Base-by-base conservation (phyloP, 2,888 invertebrate species). In the Hydrotaea diabolus region DNA sequence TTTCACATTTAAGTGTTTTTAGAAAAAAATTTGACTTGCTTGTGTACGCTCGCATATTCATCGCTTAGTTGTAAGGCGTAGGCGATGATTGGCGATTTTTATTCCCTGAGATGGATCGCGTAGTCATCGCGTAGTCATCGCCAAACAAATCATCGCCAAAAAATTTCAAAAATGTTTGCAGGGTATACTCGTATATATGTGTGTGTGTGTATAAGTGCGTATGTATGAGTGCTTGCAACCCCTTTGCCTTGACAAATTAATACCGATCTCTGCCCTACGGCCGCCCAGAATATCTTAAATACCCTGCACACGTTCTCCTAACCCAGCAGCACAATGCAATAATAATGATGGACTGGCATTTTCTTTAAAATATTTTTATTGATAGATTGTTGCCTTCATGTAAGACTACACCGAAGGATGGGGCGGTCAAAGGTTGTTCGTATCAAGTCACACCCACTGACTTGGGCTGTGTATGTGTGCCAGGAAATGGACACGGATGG, bases 281-380 rank as follows among this genome's bases (percentile, higher is more conserved):
- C 21, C 21, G n/a, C 21, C 13, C 55, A 13, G 11, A 75, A 31
- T 19, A n/a, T 31, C 49, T 26, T 46, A 49, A 43, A 9, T 39
- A 39, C 8, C 9, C 39, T 53, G 19, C 55, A 76, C n/a, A 53
- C 21, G 31, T 71, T 49, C n/a, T n/a, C n/a, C n/a, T 49, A n/a
- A n/a, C n/a, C 49, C 43, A 74, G 19, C 21, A 31, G 17, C 23
- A 39, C n/a, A 39, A 73, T 69, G 66, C 43, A 69, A 62, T 77
- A 77, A 71, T 75, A 36, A 82, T 55, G 72, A 78, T 79, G 31
- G 72, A 76, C 84, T 78, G 84, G 57, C 64, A 78, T 81, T 78
- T 57, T 78, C 78, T 81, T 72, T 72, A 81, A 80, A 81, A 77
- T 79, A 23, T 15, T 9, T 49, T 23, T 83, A 83, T 80, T 84